Percentiles rank a stretch among this genome's conserved stretches.
Evolutionary conservation across 2,113 vertebrate genomes (phyloP).

Genomic region (Epinephelus cyanopodus): DNA sequence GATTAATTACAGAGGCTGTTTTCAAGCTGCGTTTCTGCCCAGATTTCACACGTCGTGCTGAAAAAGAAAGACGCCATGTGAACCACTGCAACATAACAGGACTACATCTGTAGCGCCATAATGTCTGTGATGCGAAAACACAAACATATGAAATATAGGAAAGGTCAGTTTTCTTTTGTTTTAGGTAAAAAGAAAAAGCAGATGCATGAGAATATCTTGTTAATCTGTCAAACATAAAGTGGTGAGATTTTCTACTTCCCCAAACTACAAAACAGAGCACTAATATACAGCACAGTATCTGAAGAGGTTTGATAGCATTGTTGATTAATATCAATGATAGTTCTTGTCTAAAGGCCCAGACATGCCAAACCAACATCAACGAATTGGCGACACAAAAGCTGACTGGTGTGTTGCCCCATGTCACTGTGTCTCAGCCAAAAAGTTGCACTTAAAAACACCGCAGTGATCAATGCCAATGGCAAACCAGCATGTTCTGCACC

Average conservation of each 20-base stretch:
- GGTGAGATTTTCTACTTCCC: background rate
- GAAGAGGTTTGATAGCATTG: background rate
- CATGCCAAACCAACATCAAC: no score
- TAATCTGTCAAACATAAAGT: background rate
- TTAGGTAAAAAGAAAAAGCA: background rate
- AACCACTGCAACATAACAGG: background rate
- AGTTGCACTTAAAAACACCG: no score
- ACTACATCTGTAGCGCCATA: background rate
- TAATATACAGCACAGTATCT: background rate
- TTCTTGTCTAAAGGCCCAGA: background rate
- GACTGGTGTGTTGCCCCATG: no score
- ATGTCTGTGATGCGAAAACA: background rate
- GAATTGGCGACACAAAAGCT: no score
- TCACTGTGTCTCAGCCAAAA: no score
- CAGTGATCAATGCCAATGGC: no score
- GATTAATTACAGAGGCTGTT: conserved; percentile 24
- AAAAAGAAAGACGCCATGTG: conserved; percentile 4
- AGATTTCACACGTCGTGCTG: background rate
- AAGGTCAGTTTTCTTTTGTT: background rate
- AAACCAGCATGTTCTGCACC: no score
- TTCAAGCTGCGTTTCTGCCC: conserved; percentile 14
- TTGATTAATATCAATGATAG: background rate
- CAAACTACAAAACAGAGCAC: no score
- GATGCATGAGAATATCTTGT: background rate
- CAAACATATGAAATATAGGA: background rate